A percentile compares a stretch with the other conserved stretches of the same genome.
Evolutionary conservation across 1,140 invertebrate species (phyloP).

Genomic region (Drosophila elegans): DNA sequence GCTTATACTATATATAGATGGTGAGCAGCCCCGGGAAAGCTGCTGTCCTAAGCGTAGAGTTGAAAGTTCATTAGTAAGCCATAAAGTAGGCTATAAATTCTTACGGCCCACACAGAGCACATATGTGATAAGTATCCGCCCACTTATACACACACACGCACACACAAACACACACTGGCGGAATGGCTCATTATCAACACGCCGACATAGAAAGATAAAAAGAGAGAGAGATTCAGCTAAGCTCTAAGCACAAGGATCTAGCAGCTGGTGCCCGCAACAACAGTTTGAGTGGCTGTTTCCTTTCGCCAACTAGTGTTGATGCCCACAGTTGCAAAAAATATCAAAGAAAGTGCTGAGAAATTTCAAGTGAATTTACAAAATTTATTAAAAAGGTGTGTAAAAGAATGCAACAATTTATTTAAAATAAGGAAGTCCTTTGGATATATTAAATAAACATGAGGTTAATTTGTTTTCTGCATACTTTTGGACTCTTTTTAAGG

Average conservation of each 20-base stretch:
- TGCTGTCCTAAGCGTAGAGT: conserved; percentile 43
- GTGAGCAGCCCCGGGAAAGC: not conserved
- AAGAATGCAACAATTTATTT: too few species aligned
- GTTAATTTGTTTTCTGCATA: too few species aligned
- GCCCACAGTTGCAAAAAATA: conserved; percentile 9
- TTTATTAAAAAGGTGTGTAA: too few species aligned
- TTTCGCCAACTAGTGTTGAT: conserved; percentile 41
- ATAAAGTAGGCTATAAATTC: conserved; percentile 82
- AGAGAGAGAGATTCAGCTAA: conserved; percentile 37
- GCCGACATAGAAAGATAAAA: conserved; percentile 25
- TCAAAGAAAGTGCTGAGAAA: not conserved
- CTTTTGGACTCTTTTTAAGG: too few species aligned
- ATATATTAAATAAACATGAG: too few species aligned
- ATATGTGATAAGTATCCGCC: conserved; percentile 50
- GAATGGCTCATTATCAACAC: conserved; percentile 71
- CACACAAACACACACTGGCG: conserved; percentile 34
- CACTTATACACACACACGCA: conserved; percentile 25
- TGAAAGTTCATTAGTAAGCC: conserved; percentile 83
- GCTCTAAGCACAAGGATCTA: conserved; percentile 47
- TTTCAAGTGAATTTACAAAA: not conserved
- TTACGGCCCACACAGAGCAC: conserved; percentile 41
- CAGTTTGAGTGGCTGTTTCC: conserved; percentile 72
- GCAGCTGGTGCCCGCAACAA: conserved; percentile 45
- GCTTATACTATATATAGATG: not conserved
- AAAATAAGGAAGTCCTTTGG: too few species aligned